A percentile compares a stretch with the other conserved stretches of the same genome.
Evolutionary conservation across 2,888 invertebrate species (phyloP).

Genomic region (Phyllotreta cruciferae): DNA sequence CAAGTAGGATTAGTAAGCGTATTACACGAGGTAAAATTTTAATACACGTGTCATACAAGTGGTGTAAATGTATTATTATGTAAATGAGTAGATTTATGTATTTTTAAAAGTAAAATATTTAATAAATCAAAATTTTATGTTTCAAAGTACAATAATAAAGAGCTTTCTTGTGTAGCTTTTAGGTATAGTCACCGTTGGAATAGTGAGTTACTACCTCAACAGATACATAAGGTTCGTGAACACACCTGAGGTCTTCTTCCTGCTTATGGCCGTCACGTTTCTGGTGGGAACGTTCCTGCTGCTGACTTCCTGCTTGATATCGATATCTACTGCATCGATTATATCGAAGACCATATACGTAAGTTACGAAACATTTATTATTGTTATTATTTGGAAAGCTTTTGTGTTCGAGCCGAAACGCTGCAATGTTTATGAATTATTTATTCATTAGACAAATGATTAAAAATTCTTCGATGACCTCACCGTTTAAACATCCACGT

Average conservation of each 20-base stretch:
- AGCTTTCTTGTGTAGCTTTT: constrained; percentile 68
- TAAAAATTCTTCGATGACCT: no score
- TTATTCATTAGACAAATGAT: no score
- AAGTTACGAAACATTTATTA: constrained; percentile 65
- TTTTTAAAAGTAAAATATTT: not conserved
- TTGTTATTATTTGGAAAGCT: constrained; percentile 4
- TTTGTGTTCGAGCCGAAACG: no score
- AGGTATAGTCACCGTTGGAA: constrained; percentile 76
- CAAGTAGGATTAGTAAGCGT: no score
- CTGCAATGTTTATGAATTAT: no score
- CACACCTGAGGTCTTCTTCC: constrained; percentile 72
- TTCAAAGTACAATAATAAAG: not conserved
- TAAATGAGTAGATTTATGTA: no score
- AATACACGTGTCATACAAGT: no score
- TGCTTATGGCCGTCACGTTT: constrained; percentile 78
- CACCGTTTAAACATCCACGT: no score
- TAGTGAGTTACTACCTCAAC: constrained; percentile 66
- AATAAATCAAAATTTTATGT: not conserved
- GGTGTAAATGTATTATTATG: no score
- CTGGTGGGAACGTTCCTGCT: constrained; percentile 81
- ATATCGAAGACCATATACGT: constrained; percentile 82
- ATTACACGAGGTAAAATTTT: no score
- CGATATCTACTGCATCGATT: constrained; percentile 81
- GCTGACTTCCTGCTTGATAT: constrained; percentile 76
- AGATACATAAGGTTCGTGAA: constrained; percentile 48